Evolutionary conservation across 2,888 invertebrate genomes (phyloP).

Genomic region (Sclerodermus sp.): DNA sequence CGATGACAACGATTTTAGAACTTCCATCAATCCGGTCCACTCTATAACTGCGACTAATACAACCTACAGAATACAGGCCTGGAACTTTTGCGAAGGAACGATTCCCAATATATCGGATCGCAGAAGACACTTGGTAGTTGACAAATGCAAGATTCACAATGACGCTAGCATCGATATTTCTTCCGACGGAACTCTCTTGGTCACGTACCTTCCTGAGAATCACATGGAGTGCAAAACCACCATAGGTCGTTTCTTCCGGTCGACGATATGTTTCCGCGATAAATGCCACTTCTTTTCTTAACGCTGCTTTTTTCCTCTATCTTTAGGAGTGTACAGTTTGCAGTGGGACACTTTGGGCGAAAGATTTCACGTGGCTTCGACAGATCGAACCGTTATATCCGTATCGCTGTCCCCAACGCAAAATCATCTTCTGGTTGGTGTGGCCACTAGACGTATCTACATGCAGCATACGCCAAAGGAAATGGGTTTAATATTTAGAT

Average conservation of each 20-base stretch:
- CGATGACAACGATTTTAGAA: too few relatives aligned
- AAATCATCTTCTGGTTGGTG: constrained; percentile 77
- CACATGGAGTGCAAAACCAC: constrained; percentile 72
- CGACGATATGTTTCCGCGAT: too few relatives aligned
- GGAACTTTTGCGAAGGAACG: constrained; percentile 75
- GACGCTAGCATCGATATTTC: constrained; percentile 86
- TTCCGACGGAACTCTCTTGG: constrained; percentile 75
- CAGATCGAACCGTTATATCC: constrained; percentile 78
- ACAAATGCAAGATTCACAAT: constrained; percentile 82
- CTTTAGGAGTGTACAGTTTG: constrained; percentile 77
- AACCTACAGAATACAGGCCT: constrained; percentile 80
- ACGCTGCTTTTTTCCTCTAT: too few relatives aligned
- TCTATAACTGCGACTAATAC: neutral
- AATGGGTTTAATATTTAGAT: too few relatives aligned
- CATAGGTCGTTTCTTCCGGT: too few relatives aligned
- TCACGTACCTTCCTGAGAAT: constrained; percentile 74
- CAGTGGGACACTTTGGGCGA: constrained; percentile 73
- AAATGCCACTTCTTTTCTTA: too few relatives aligned
- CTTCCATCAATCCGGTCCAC: too few relatives aligned
- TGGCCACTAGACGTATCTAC: constrained; percentile 66
- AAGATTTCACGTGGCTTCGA: too few relatives aligned
- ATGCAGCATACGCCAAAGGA: too few relatives aligned
- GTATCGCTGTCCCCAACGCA: constrained; percentile 82
- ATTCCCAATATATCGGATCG: constrained; percentile 76
- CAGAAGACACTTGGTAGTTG: constrained; percentile 77